These are phyloP conservation scores for Drosophila pseudotakahashii DNA, from an alignment of 2,888 invertebrate species.

Conservation along the genomic window DNA sequence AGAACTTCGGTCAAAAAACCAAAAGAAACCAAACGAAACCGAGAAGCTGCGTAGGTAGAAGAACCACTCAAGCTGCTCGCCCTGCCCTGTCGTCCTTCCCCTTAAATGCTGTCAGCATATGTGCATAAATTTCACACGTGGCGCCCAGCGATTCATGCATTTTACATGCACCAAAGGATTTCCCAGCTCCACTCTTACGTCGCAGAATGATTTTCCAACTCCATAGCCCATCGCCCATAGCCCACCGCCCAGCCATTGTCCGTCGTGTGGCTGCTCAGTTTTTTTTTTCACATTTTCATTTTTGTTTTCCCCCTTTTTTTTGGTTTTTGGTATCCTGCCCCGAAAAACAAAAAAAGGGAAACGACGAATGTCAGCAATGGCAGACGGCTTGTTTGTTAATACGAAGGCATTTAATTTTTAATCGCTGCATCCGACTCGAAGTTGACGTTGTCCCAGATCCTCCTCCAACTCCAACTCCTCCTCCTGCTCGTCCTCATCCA, in stretches of 20 bases:
- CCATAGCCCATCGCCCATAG: conserved; percentile 3
- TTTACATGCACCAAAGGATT: conserved; percentile 72
- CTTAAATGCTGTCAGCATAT: conserved; percentile 75
- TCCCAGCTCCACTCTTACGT: conserved; percentile 34
- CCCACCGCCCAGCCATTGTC: conserved; percentile 25
- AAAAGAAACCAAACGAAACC: not conserved
- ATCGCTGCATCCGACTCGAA: conserved; percentile 68
- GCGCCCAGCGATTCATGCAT: conserved; percentile 65
- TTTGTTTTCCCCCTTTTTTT: conserved; percentile 8
- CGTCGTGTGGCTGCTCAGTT: conserved; percentile 12
- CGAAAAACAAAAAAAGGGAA: conserved; percentile 10
- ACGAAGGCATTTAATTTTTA: conserved; percentile 79
- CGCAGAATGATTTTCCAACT: conserved; percentile 26
- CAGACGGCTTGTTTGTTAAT: conserved; percentile 69
- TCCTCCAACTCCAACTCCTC: not conserved
- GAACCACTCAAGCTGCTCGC: conserved; percentile 13
- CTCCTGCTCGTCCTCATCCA: not conserved
- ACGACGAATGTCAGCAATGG: conserved; percentile 6
- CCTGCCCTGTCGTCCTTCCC: conserved; percentile 14
- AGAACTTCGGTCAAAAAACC: not conserved
- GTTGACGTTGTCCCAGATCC: conserved; percentile 36
- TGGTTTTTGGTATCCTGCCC: not conserved
- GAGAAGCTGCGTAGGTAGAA: conserved; percentile 1
- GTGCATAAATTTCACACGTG: conserved; percentile 79
- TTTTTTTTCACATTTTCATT: conserved; percentile 18